These are phyloP conservation scores for Zootermopsis nevadensis DNA, from an alignment of 2,888 invertebrate genomes.

Conservation along the genomic window DNA sequence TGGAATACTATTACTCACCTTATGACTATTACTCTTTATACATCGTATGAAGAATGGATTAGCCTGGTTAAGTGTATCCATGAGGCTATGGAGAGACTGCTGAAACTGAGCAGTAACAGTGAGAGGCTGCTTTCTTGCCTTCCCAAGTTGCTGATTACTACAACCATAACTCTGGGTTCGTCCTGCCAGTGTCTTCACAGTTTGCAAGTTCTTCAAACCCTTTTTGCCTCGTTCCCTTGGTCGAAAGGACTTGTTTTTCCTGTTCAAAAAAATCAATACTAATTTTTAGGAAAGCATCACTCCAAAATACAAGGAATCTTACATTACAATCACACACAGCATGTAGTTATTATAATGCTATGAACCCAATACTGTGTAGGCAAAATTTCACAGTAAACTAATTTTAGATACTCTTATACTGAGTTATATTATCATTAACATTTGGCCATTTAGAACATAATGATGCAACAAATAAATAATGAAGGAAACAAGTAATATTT, in stretches of 20 bases:
- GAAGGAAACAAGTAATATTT: too few species aligned
- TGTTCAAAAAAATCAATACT: slow-evolving; percentile 61
- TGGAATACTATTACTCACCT: slow-evolving; percentile 65
- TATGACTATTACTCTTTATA: slow-evolving; percentile 95
- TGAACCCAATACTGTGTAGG: too few species aligned
- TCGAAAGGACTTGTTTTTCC: slow-evolving; percentile 93
- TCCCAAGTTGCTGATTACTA: slow-evolving; percentile 50
- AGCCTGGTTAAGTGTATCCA: slow-evolving; percentile 93
- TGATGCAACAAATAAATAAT: too few species aligned
- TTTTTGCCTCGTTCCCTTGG: slow-evolving; percentile 88
- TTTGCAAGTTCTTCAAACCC: slow-evolving; percentile 89
- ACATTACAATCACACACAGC: too few species aligned
- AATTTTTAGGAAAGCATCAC: not conserved
- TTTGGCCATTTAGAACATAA: too few species aligned
- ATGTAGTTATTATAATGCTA: too few species aligned
- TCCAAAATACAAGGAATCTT: not conserved
- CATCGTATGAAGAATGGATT: slow-evolving; percentile 90
- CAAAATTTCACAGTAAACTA: too few species aligned
- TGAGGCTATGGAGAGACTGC: slow-evolving; percentile 88
- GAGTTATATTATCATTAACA: too few species aligned
- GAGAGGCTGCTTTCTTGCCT: slow-evolving; percentile 85
- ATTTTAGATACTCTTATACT: too few species aligned
- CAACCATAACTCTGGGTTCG: slow-evolving; percentile 72
- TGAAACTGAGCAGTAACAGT: slow-evolving; percentile 97
- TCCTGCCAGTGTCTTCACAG: slow-evolving; percentile 90